A percentile compares a stretch with the other conserved stretches of the same genome.
Conservation (phyloP, 1,140 invertebrate species). For the Hetaerina americana region DNA sequence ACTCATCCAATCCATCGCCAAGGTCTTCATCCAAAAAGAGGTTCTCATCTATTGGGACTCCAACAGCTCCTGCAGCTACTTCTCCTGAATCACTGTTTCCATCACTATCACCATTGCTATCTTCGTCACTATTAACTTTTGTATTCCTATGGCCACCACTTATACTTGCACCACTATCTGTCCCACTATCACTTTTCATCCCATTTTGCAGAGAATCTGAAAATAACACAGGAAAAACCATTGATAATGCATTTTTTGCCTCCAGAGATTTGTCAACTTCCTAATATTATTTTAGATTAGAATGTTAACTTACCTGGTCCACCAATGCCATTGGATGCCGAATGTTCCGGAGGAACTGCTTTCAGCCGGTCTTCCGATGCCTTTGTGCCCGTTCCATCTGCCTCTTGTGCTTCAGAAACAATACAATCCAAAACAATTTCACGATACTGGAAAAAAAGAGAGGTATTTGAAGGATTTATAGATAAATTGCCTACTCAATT, state of each 20-base stretch:
- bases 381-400: constrained; percentile 38
- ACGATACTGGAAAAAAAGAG: constrained; percentile 41
- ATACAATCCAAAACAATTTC: constrained; percentile 59
- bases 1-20: constrained; percentile 58
- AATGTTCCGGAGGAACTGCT: constrained; percentile 15
- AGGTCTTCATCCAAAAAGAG: constrained; percentile 73
- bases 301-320: constrained; percentile 16
- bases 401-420: constrained; percentile 56
- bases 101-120: constrained; percentile 6
- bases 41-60: constrained; percentile 82
- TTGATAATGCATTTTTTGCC: too few species aligned
- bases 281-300: too few species aligned
- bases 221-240: too few species aligned
- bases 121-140: constrained; percentile 8
- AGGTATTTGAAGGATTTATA: not conserved
- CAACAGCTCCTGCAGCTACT: constrained; percentile 24
- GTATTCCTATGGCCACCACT: not conserved
- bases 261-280: too few species aligned
- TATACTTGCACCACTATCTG: constrained; percentile 17
- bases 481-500: not conserved
- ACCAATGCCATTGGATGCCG: constrained; percentile 27
- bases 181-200: constrained; percentile 27
- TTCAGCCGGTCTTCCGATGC: constrained; percentile 29
- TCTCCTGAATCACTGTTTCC: constrained; percentile 33
- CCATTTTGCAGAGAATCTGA: too few species aligned